These are phyloP conservation scores for Eupithecia insigniata DNA, from an alignment of 2,888 invertebrate species.

Conservation along the genomic window DNA sequence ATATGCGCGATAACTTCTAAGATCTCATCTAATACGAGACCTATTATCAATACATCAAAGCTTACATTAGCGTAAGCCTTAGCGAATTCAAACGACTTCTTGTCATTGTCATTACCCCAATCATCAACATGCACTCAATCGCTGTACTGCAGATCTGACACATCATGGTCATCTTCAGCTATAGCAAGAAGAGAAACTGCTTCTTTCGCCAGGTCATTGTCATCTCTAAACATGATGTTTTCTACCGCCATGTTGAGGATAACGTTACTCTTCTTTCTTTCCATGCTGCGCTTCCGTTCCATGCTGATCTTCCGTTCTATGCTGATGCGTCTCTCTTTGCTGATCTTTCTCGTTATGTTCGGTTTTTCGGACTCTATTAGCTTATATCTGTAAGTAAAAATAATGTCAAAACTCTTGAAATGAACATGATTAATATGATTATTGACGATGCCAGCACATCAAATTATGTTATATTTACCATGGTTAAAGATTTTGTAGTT, in stretches of 20 bases:
- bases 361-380: constrained; percentile 51
- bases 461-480: not conserved
- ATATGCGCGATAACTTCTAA: not conserved
- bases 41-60: not conserved
- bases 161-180: constrained; percentile 63
- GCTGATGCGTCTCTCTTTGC: constrained; percentile 42
- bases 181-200: constrained; percentile 69
- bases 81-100: not conserved
- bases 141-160: constrained; percentile 57
- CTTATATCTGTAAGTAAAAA: constrained; percentile 53
- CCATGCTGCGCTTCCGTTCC: constrained; percentile 45
- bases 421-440: not conserved
- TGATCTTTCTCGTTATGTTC: constrained; percentile 48
- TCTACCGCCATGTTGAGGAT: constrained; percentile 59
- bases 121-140: constrained; percentile 41
- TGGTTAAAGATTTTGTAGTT: not conserved
- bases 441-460: not conserved
- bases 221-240: constrained; percentile 57
- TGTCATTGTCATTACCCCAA: not conserved
- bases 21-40: not conserved
- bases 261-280: constrained; percentile 58
- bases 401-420: not conserved
- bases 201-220: constrained; percentile 66
- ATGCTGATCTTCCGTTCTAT: constrained; percentile 47
- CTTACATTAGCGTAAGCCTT: not conserved